Evolutionary conservation across 2,797 vertebrate genomes (phyloP).

Genomic region (Valencia hispanica): DNA sequence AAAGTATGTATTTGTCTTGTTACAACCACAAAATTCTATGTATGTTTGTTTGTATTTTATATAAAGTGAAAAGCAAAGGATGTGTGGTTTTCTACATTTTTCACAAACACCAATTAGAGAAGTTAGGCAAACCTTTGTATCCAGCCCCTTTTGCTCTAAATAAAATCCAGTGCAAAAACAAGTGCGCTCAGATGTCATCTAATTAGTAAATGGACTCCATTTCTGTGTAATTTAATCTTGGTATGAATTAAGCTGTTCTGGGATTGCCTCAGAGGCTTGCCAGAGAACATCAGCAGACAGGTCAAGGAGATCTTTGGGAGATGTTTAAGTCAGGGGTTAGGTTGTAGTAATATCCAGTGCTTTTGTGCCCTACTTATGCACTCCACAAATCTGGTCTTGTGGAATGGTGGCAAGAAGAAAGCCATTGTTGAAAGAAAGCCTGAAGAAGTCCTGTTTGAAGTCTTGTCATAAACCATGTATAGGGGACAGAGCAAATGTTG

Average conservation of each 20-base stretch:
- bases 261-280: not conserved
- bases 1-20: not conserved
- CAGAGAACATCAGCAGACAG: not conserved
- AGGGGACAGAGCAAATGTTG: too few relatives aligned
- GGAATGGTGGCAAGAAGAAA: too few relatives aligned
- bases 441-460: too few relatives aligned
- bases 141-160: not conserved
- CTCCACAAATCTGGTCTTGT: too few relatives aligned
- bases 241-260: not conserved
- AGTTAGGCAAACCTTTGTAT: not conserved
- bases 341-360: too few relatives aligned
- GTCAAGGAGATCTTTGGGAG: too few relatives aligned
- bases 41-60: not conserved
- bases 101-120: not conserved
- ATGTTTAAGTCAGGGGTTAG: too few relatives aligned
- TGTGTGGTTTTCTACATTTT: not conserved
- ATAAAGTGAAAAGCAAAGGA: not conserved
- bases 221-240: not conserved
- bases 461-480: too few relatives aligned
- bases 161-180: too few relatives aligned
- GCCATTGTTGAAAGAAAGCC: too few relatives aligned
- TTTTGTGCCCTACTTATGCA: too few relatives aligned
- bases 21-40: not conserved
- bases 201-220: too few relatives aligned
- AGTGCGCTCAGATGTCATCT: not conserved